Base-by-base conservation (phyloP, 1,140 invertebrate species). In the Lithobius niger region DNA sequence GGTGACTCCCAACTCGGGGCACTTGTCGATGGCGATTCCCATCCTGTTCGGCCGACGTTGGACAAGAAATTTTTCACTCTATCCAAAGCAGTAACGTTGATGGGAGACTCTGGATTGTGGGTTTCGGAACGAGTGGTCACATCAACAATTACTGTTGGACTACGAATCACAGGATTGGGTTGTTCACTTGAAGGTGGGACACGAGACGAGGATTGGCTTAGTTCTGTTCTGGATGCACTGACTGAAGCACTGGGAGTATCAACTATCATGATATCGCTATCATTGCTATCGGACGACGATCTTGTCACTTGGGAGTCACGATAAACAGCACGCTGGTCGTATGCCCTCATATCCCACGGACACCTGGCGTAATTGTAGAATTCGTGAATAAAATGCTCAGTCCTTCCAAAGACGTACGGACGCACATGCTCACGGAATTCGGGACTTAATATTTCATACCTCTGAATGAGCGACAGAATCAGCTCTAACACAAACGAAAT, bases 301-400 rank as follows among this genome's bases (percentile, higher is more conserved):
- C 25, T 21, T 44, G 54, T 53, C 27, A 55, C 49, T 13, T 51
- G 28, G 13, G 55, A 47, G 52, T 60, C 55, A 16, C 57, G 47
- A 63, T 76, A 77, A 18, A 66, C 57, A 16, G 67, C 68, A 53
- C 68, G 60, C 24, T 61, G 54, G 58, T 77, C 75, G 63, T 75
- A 77, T 1, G 82, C 83, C 47, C 81, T 72, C 76, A 94, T 80
- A 63, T 90, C 87, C 67, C 82, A 88, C 0, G 86, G 84, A 6
- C 85, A 87, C 25, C 80, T 77, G 36, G 90, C 88, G 75, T 88
- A 97, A 66, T 79, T 81, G 58, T 83, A 82, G 56, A 96, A 78
- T 67, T 97, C 92, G 63, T 94, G 88, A 31, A 89, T 76, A 70
- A 97, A 96, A 67, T 92, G 88, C 18, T 64, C 56, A 16, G 74